A percentile compares a stretch with the other conserved stretches of the same genome.
Evolutionary conservation across 1,140 invertebrate species (phyloP).

Genomic region (Trachymyrmex septentrionalis): DNA sequence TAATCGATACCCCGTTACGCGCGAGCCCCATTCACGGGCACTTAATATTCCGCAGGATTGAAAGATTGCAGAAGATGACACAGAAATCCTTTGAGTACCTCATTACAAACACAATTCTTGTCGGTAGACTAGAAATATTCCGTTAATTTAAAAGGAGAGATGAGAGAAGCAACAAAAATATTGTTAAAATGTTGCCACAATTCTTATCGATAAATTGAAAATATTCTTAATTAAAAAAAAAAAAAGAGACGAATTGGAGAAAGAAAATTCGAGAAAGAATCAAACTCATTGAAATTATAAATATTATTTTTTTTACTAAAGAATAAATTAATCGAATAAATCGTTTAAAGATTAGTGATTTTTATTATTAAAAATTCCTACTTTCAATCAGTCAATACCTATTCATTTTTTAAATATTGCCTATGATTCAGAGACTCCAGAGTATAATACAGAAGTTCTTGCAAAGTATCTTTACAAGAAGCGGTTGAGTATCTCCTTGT

Average conservation of each 20-base stretch:
- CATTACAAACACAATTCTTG: not conserved
- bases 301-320: not conserved
- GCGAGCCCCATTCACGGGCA: conserved; percentile 14
- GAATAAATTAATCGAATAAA: not conserved
- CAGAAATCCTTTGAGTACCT: conserved; percentile 16
- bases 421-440: not conserved
- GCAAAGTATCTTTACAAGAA: not conserved
- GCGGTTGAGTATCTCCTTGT: not conserved
- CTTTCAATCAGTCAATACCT: not conserved
- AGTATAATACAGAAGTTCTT: not conserved
- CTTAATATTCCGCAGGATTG: conserved; percentile 41
- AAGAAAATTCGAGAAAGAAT: not conserved
- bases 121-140: not conserved
- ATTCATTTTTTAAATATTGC: not conserved
- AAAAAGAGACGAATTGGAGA: not conserved
- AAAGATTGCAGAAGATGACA: conserved; percentile 30
- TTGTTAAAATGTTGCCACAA: too few relatives aligned
- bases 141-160: not conserved
- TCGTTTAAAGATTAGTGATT: not conserved
- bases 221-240: not conserved
- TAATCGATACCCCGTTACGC: conserved; percentile 60
- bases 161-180: too few relatives aligned
- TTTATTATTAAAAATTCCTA: not conserved
- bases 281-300: not conserved
- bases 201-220: not conserved